These are phyloP conservation scores for Frieseomelitta varia DNA, from an alignment of 1,140 invertebrate species.

Conservation along the genomic window DNA sequence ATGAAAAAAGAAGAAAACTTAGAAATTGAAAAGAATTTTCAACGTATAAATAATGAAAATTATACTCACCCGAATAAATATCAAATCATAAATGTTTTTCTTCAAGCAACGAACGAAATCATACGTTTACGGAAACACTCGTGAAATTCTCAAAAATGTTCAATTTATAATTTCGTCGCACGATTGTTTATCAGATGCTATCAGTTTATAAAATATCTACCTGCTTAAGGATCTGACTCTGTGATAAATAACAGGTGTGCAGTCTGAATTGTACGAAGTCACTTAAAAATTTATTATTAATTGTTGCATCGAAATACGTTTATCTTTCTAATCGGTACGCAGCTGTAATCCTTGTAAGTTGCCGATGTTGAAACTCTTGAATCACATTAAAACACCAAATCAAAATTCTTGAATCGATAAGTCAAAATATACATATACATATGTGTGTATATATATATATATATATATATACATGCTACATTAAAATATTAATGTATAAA, in stretches of 20 bases:
- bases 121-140: not conserved
- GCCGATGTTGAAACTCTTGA: not conserved
- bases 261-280: not conserved
- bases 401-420: not conserved
- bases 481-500: not conserved
- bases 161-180: constrained; percentile 1
- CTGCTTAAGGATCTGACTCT: not conserved
- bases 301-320: not conserved
- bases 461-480: too few relatives aligned
- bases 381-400: not conserved
- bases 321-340: not conserved
- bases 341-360: not conserved
- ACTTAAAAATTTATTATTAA: not conserved
- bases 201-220: constrained; percentile 11
- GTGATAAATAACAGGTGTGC: constrained; percentile 40
- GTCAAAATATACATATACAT: too few relatives aligned
- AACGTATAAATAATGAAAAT: not conserved
- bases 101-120: not conserved
- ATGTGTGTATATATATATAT: too few relatives aligned
- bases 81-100: not conserved
- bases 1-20: not conserved
- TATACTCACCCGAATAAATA: not conserved
- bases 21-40: not conserved
- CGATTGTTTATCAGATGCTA: constrained; percentile 25
- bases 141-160: not conserved